Conservation (phyloP, 2,113 vertebrate species). For the Haplochromis burtoni region DNA sequence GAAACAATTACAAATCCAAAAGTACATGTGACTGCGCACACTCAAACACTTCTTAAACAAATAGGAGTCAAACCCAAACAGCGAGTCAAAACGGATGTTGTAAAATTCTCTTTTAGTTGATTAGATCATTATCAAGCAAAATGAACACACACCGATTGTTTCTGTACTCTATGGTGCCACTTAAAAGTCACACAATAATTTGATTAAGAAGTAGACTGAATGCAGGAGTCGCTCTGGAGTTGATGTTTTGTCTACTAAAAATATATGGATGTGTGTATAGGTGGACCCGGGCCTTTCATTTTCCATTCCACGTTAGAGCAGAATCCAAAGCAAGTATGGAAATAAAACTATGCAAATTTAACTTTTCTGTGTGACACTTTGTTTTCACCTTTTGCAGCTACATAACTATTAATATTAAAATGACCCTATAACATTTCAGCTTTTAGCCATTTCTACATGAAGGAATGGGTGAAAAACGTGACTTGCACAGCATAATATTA, state of each 20-base stretch:
- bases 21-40: background rate
- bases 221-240: background rate
- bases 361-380: background rate
- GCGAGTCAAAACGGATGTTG: background rate
- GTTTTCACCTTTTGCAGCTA: background rate
- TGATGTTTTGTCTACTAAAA: background rate
- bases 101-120: background rate
- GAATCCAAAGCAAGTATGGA: background rate
- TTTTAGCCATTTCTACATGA: background rate
- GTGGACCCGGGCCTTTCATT: background rate
- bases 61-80: background rate
- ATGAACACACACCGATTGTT: background rate
- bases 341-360: background rate
- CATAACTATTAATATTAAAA: background rate
- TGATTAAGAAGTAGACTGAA: background rate
- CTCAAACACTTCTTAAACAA: background rate
- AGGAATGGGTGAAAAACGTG: background rate
- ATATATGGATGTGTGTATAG: background rate
- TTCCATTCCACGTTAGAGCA: background rate
- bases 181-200: background rate
- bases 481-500: background rate
- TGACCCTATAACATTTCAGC: background rate
- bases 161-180: background rate
- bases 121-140: background rate
- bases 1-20: background rate